phyloP scores from a whole-genome alignment of 1,140 invertebrate species.

The Pseudomyrmex dendroicus region DNA sequence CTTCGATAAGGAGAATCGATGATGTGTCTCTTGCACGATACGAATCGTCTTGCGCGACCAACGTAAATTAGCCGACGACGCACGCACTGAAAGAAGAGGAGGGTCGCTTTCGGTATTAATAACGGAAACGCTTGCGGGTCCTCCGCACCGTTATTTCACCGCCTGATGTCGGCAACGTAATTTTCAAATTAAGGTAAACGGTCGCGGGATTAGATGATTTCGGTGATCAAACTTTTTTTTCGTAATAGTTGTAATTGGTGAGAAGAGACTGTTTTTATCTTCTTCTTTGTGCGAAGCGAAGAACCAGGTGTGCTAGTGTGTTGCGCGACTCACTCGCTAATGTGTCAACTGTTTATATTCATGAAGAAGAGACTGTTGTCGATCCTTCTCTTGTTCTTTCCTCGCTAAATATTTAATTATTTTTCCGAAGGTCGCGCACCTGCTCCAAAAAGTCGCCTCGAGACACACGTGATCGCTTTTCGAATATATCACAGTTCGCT shows the following conservation, averaged over 20 bases:
- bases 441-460: constrained; percentile 61
- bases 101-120: constrained; percentile 46
- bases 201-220: constrained; percentile 59
- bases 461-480: constrained; percentile 52
- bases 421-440: constrained; percentile 67
- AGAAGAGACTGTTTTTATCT: constrained; percentile 37
- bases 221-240: constrained; percentile 47
- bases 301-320: constrained; percentile 72
- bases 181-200: constrained; percentile 58
- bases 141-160: constrained; percentile 44
- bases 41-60: not conserved
- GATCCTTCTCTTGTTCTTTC: constrained; percentile 71
- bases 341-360: constrained; percentile 75
- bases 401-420: constrained; percentile 80
- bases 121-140: constrained; percentile 41
- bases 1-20: constrained; percentile 16
- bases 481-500: constrained; percentile 58
- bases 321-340: constrained; percentile 68
- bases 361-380: constrained; percentile 63
- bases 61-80: constrained; percentile 29
- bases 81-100: constrained; percentile 28
- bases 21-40: not conserved
- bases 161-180: constrained; percentile 29
- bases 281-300: not conserved
- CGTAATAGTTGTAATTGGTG: constrained; percentile 64